These are phyloP conservation scores for Bradysia coprophila DNA, from an alignment of 1,140 invertebrate genomes.

Conservation along the genomic window DNA sequence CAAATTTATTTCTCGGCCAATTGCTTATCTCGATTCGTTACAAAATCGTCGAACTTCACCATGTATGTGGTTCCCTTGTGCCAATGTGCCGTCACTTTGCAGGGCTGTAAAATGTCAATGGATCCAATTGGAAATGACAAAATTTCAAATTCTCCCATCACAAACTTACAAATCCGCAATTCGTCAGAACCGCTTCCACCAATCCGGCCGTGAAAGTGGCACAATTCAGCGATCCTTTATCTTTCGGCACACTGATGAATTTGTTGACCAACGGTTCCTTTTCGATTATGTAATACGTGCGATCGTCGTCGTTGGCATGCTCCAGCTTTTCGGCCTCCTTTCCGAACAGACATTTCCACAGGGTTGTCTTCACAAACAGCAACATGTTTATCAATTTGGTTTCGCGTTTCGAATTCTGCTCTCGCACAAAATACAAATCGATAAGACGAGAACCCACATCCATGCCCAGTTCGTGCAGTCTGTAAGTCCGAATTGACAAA, in stretches of 20 bases:
- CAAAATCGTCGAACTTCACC: slow-evolving; percentile 94
- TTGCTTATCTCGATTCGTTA: slow-evolving; percentile 82
- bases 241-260: slow-evolving; percentile 95
- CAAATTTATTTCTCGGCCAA: slow-evolving; percentile 60
- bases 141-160: no score
- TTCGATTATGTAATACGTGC: slow-evolving; percentile 96
- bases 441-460: slow-evolving; percentile 88
- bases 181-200: slow-evolving; percentile 86
- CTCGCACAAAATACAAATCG: slow-evolving; percentile 84
- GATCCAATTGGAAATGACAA: not conserved
- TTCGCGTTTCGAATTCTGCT: slow-evolving; percentile 86
- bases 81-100: slow-evolving; percentile 95
- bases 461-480: slow-evolving; percentile 80
- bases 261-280: slow-evolving; percentile 91
- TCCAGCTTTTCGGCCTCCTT: slow-evolving; percentile 97
- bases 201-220: slow-evolving; percentile 98
- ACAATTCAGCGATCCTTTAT: slow-evolving; percentile 93
- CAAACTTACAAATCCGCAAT: slow-evolving; percentile 84
- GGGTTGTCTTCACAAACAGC: slow-evolving; percentile 85
- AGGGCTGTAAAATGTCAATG: slow-evolving; percentile 50
- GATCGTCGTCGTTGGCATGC: slow-evolving; percentile 94
- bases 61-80: slow-evolving; percentile 98
- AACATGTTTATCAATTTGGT: slow-evolving; percentile 90
- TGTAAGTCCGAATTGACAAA: slow-evolving; percentile 26
- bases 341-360: slow-evolving; percentile 97